Evolutionary conservation across 2,113 vertebrate species (phyloP).

Genomic region (Colistium nudipinnis): DNA sequence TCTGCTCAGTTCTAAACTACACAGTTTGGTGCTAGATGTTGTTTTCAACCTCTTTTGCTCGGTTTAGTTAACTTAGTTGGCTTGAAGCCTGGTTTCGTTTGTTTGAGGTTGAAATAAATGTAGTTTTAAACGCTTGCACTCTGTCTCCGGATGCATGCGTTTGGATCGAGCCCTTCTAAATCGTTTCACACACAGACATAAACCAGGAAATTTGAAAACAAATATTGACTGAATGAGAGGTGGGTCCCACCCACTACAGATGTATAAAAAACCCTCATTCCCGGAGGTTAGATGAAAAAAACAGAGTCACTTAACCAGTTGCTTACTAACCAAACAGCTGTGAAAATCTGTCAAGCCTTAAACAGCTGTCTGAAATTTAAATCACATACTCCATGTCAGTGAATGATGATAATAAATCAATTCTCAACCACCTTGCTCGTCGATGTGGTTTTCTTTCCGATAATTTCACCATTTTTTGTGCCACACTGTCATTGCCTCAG

Average conservation of each 20-base stretch:
- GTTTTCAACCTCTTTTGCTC: too few species aligned
- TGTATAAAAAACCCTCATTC: neutral
- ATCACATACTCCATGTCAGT: constrained; percentile 13
- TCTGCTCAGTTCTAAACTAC: too few species aligned
- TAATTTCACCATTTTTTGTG: constrained; percentile 26
- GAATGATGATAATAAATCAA: neutral
- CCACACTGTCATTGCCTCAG: constrained; percentile 13
- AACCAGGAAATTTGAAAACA: neutral
- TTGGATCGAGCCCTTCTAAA: too few species aligned
- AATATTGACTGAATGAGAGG: neutral
- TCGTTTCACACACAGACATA: too few species aligned
- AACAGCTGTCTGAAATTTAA: constrained; percentile 54
- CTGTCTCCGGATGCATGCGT: too few species aligned
- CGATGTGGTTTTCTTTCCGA: constrained; percentile 3
- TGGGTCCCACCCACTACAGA: neutral
- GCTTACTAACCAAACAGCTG: constrained; percentile 22
- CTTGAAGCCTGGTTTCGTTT: too few species aligned
- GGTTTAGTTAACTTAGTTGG: too few species aligned
- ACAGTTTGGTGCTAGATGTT: too few species aligned
- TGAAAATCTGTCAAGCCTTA: constrained; percentile 17
- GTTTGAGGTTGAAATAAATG: too few species aligned
- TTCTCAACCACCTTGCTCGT: constrained; percentile 40
- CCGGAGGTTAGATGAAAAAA: neutral
- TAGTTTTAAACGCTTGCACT: too few species aligned
- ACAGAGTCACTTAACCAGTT: constrained; percentile 16